Base-by-base conservation (phyloP, 1,140 invertebrate genomes). In the Piezodorus guildinii region DNA sequence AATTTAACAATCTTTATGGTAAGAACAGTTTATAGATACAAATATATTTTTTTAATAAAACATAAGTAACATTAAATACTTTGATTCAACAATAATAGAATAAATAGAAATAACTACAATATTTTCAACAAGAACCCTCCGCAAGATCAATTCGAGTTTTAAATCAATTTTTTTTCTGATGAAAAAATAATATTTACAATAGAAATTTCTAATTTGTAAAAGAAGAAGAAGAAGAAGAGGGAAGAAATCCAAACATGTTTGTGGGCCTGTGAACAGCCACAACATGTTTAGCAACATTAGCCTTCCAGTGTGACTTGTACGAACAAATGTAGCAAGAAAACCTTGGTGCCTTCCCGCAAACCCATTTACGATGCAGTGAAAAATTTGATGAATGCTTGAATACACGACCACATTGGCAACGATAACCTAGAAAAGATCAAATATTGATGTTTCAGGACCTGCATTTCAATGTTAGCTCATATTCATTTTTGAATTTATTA, bases 341-440 rank as follows among this genome's bases (percentile, higher is more conserved):
- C 17, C 78, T 72, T 3, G 81, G 80, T 51, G 79, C 79, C 67
- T 80, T 77, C 15, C 80, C 81, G 63, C 80, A 82, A 69, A 82
- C 80, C 72, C 76, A 77, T 64, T 72, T 75, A 66, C 78, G 77
- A 46, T 72, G 71, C 1, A 46, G 16, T 21, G 45, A 58, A 30
- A 69, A 25, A 43, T 61, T 68, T 12, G 27, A 27, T n/a, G 23
- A 44, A 60, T 66, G 46, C 19, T 67, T 68, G 62, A 68, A 68
- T 44, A 21, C 59, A 49, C 64, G 52, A 44, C 67, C 68, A 60
- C 67, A 68, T n/a, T 21, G 16, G 49, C 63, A 65, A 56, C 52
- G 52, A 23, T 56, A 56, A 21, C 52, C 52, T 56, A 39, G 9
- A 39, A 39, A 39, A 39, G 34, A 39, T 39, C 34, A 39, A 39